These are phyloP conservation scores for Exaiptasia diaphana DNA, from an alignment of 64 coral and sea anemone genomes.

Conservation along the genomic window DNA sequence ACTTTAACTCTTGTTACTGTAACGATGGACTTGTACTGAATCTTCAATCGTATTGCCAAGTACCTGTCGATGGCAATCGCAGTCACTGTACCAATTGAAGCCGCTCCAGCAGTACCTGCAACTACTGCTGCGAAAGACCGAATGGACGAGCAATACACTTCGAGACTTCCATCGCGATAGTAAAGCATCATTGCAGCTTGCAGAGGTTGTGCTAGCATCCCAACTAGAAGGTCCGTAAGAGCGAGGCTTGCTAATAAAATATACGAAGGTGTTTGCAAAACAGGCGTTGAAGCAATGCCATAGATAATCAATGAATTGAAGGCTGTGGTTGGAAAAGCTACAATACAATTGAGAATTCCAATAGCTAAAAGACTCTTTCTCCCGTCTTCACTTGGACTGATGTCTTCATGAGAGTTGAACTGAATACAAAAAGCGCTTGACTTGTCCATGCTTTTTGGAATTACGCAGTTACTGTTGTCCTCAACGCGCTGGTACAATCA, in stretches of 20 bases:
- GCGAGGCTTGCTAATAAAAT: slow-evolving; percentile 8
- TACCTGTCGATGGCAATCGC: neutral
- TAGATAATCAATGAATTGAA: neutral
- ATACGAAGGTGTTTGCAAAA: slow-evolving; percentile 1
- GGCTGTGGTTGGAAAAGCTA: neutral
- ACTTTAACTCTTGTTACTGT: neutral
- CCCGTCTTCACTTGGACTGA: too few species aligned
- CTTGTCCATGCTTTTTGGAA: too few species aligned
- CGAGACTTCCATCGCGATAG: neutral
- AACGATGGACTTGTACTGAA: neutral
- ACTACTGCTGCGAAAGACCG: neutral
- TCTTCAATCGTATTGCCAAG: neutral
- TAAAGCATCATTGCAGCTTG: neutral
- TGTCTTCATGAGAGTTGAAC: too few species aligned
- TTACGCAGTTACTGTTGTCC: too few species aligned
- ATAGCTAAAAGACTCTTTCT: neutral
- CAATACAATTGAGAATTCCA: neutral
- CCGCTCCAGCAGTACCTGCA: neutral
- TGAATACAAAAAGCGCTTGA: too few species aligned
- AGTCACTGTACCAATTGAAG: neutral
- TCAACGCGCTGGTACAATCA: too few species aligned
- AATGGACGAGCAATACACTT: neutral
- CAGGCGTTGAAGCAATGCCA: neutral
- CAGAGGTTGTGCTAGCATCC: neutral
- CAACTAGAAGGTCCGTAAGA: neutral